Conservation (phyloP, 2,888 invertebrate genomes). For the Muschampia staudingeri region DNA sequence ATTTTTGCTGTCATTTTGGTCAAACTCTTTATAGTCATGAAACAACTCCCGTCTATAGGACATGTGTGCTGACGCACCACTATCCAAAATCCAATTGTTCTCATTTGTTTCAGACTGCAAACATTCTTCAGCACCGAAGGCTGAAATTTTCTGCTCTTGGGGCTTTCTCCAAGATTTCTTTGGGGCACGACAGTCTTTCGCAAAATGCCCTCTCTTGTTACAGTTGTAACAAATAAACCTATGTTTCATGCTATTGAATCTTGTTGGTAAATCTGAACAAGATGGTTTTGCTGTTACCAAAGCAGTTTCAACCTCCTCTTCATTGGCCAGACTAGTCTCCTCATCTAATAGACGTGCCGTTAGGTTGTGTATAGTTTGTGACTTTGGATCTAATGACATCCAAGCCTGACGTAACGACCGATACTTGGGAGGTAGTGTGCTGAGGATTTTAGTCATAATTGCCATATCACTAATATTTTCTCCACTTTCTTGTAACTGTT, state of each 20-base stretch:
- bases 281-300: not conserved
- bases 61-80: constrained; percentile 3
- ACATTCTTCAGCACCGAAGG: constrained; percentile 2
- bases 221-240: not conserved
- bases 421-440: not conserved
- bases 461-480: not conserved
- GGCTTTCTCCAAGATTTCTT: not conserved
- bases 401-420: not conserved
- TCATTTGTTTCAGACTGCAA: not conserved
- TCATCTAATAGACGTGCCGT: not conserved
- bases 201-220: not conserved
- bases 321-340: not conserved
- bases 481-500: not conserved
- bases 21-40: not conserved
- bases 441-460: not conserved
- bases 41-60: not conserved
- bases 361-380: not conserved
- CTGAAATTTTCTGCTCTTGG: not conserved
- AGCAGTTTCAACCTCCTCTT: not conserved
- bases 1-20: not conserved
- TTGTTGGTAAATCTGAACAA: not conserved
- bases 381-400: not conserved
- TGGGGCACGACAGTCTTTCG: not conserved
- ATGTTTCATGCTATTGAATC: not conserved
- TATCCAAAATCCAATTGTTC: not conserved